Evolutionary conservation across 2,888 invertebrate species (phyloP), one percentile per base, ranked within the genome.

Genomic region (Leptopterna dolabrata): DNA sequence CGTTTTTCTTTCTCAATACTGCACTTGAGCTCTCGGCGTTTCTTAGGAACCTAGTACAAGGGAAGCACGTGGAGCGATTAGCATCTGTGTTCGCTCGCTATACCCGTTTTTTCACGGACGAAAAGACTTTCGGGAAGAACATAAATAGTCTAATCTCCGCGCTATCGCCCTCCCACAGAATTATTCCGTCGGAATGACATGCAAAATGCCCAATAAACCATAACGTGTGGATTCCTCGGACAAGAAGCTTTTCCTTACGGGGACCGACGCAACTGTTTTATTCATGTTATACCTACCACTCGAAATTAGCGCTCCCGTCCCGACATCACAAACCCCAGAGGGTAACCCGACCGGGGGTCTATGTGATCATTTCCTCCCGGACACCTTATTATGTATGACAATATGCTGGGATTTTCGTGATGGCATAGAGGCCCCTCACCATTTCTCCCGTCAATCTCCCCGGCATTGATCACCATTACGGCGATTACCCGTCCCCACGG

Each of bases 341-440:
- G 78, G 78, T 19, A 16, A 2, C 36, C 27, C 73, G 45, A 24
- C 3, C 19, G 45, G 24, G 45, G 78, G 45, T 24, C 36, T 19
- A 78, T 45, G 78, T 45, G 78, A 78, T 45, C 43, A 78, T 45
- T 76, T 43, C 76, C 41, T 14, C 45, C 70, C 63, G 83, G 83
- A 83, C 83, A 83, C 70, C 83, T 83, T 70, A 83, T 83, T 83
- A 83, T 70, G 83, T 83, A 83, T 83, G 83, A 83, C 83, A 83
- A 83, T 83, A 70, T 83, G 63, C 83, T 41, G 63, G 83, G 70
- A 63, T 63, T 83, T 70, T 70, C 83, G 83, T 83, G 83, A 83
- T 19, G 70, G 83, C 83, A 70, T 19, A 70, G 83, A 83, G 80
- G 43, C 24, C 81, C 30, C 41, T 70, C n/a, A n/a, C n/a, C n/a